A percentile compares a stretch with the other conserved stretches of the same genome.
These are phyloP conservation scores for Chrysaora quinquecirrha DNA, from an alignment of 30 jellyfish, hydroid and myxozoan species.

Conservation along the genomic window DNA sequence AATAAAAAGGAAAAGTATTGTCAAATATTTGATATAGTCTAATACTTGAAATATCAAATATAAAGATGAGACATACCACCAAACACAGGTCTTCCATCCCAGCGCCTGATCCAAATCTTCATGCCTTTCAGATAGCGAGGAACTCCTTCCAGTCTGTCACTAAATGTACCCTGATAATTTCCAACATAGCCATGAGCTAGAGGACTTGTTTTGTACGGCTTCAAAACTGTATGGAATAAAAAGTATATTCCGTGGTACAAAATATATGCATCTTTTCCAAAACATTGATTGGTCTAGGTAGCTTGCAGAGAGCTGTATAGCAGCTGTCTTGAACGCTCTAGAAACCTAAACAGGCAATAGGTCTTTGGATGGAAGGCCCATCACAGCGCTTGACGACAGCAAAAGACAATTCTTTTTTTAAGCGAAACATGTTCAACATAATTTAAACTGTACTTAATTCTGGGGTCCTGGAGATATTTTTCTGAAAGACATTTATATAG, in stretches of 20 bases:
- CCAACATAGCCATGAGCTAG: conserved; percentile 49
- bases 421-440: too few relatives aligned
- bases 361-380: background rate
- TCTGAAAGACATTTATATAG: too few relatives aligned
- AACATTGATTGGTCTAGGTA: background rate
- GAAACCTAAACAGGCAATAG: background rate
- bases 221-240: conserved; percentile 4
- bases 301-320: background rate
- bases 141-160: conserved; percentile 16
- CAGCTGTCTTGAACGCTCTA: too few relatives aligned
- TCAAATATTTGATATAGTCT: too few relatives aligned
- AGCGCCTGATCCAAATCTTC: conserved; percentile 75
- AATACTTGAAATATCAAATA: too few relatives aligned
- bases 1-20: too few relatives aligned
- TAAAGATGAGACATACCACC: too few relatives aligned
- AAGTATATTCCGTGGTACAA: background rate
- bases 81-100: conserved; percentile 86
- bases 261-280: background rate
- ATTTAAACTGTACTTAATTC: too few relatives aligned
- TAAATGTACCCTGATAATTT: background rate
- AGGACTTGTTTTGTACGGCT: background rate
- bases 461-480: too few relatives aligned
- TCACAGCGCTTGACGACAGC: background rate
- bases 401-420: too few relatives aligned
- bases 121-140: conserved; percentile 44